Conservation (phyloP, 2,797 vertebrate species). For the Neomorphus geoffroyi region DNA sequence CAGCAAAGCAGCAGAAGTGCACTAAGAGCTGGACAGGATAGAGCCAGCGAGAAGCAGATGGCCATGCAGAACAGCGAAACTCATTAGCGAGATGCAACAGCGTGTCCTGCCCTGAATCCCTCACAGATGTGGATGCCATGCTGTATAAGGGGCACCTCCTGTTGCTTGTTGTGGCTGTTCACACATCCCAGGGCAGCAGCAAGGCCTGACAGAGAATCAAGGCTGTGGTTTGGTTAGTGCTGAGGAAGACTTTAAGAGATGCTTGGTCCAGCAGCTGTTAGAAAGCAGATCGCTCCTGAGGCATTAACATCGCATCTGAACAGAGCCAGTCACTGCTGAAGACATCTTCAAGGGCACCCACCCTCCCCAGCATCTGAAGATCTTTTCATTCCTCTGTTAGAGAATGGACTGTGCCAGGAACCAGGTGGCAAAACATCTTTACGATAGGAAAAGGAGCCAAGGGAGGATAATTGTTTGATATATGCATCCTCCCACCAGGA, state of each 20-base stretch:
- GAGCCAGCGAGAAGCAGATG: constrained; percentile 35
- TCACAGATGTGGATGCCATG: background rate
- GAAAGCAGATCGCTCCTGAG: background rate
- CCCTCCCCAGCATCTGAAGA: background rate
- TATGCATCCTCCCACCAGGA: background rate
- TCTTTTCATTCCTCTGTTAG: background rate
- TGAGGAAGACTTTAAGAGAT: background rate
- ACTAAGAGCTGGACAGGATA: background rate
- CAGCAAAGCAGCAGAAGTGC: background rate
- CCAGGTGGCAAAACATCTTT: background rate
- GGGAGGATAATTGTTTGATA: background rate
- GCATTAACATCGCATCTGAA: background rate
- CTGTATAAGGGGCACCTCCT: background rate
- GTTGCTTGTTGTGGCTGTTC: background rate
- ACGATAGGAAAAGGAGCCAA: background rate
- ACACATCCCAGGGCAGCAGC: background rate
- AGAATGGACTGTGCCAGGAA: background rate
- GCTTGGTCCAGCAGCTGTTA: background rate
- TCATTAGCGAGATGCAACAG: background rate
- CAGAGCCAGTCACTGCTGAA: background rate
- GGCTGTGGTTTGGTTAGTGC: background rate
- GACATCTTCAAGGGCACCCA: accelerated
- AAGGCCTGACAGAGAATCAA: background rate
- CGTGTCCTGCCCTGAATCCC: background rate
- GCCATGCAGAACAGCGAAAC: constrained; percentile 34